phyloP scores from a whole-genome alignment of 2,797 vertebrate genomes.

The Tolypeutes matacus region DNA sequence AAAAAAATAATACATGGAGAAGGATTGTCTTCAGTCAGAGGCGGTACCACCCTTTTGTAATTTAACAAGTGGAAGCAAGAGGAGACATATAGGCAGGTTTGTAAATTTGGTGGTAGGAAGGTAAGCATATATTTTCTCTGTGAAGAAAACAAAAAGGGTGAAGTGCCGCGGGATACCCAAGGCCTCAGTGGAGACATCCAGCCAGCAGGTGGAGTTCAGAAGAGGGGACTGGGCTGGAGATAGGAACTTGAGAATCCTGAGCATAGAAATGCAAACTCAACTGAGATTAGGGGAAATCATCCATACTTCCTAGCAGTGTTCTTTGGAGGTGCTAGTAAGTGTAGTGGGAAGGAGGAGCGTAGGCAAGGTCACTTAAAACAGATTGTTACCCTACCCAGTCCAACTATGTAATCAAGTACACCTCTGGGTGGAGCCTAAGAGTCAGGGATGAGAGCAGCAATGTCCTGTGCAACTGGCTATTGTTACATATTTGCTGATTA shows the following conservation, averaged over 20 bases:
- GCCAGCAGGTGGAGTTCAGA: background rate
- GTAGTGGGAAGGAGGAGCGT: background rate
- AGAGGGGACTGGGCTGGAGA: background rate
- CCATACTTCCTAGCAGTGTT: background rate
- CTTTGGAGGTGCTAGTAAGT: background rate
- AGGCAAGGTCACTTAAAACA: conserved; percentile 5
- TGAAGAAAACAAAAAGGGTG: background rate
- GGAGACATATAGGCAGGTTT: background rate
- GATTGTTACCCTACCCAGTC: background rate
- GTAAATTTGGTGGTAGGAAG: background rate
- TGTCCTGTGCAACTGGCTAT: background rate
- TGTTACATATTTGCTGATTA: background rate
- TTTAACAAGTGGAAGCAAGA: conserved; percentile 9
- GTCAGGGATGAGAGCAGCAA: background rate
- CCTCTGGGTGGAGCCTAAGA: background rate
- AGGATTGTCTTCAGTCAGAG: background rate
- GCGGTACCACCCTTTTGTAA: background rate
- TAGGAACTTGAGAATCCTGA: background rate
- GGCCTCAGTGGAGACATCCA: background rate
- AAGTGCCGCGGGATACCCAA: background rate
- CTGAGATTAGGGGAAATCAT: background rate
- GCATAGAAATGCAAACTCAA: background rate
- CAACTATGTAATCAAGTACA: background rate
- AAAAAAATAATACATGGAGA: conserved; percentile 50
- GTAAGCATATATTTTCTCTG: background rate